A percentile compares a stretch with the other conserved stretches of the same genome.
phyloP scores from a whole-genome alignment of 2,113 vertebrate species.

The Ptychochromis oligacanthus region DNA sequence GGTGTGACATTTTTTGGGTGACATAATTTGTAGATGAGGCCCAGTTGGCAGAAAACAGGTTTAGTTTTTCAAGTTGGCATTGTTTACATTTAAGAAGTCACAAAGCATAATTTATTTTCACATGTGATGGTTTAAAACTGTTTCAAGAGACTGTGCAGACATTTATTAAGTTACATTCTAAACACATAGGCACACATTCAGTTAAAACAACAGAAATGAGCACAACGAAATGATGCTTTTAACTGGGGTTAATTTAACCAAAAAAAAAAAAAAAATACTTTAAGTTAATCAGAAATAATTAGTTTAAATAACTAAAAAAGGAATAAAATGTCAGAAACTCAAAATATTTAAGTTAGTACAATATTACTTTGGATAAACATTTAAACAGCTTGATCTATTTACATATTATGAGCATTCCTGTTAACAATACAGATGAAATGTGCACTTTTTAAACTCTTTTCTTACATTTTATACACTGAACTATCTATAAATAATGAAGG shows the following conservation, averaged over 20 bases:
- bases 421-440: background rate
- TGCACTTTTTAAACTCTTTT: background rate
- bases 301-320: background rate
- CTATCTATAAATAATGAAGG: background rate
- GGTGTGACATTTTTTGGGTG: no score
- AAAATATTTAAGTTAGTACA: background rate
- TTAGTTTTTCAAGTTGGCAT: no score
- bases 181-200: background rate
- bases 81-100: no score
- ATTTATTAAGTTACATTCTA: no score
- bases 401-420: background rate
- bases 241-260: background rate
- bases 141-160: no score
- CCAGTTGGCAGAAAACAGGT: no score
- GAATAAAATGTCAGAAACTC: background rate
- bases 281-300: background rate
- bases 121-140: no score
- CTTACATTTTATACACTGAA: background rate
- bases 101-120: no score
- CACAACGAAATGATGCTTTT: background rate
- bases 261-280: background rate
- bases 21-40: no score
- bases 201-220: background rate
- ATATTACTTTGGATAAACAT: background rate
- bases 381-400: background rate